Conservation (phyloP, 2,113 vertebrate species). For the Podarcis cretensis region DNA sequence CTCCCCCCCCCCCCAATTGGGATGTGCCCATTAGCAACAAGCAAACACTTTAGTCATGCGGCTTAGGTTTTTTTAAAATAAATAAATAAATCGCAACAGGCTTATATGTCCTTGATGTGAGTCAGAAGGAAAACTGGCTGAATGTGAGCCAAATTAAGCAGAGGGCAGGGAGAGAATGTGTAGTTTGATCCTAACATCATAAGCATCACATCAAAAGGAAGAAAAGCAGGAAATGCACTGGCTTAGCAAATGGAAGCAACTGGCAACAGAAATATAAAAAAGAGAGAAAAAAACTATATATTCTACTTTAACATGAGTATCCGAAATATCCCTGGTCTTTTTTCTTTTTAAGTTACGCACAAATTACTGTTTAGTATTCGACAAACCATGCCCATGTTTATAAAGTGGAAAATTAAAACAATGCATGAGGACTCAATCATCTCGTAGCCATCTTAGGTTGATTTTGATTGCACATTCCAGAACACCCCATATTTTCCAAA, state of each 20-base stretch:
- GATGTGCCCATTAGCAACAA: constrained; percentile 52
- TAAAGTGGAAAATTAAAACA: too few relatives aligned
- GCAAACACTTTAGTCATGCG: constrained; percentile 61
- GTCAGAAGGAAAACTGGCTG: constrained; percentile 44
- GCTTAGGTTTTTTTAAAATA: too few relatives aligned
- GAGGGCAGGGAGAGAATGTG: constrained; percentile 2
- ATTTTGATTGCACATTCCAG: too few relatives aligned
- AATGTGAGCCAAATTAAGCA: constrained; percentile 15
- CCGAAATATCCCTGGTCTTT: too few relatives aligned
- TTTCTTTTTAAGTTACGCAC: too few relatives aligned
- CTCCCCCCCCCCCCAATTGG: constrained; percentile 10
- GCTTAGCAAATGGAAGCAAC: constrained; percentile 7
- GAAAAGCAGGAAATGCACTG: not conserved
- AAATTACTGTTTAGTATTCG: too few relatives aligned
- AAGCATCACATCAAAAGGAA: constrained; percentile 1
- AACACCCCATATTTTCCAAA: too few relatives aligned
- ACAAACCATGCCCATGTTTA: too few relatives aligned
- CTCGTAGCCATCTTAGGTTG: too few relatives aligned
- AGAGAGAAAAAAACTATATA: too few relatives aligned
- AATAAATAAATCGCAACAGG: constrained; percentile 25
- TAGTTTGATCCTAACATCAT: constrained; percentile 18
- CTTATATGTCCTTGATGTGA: constrained; percentile 52
- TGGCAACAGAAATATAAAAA: not conserved
- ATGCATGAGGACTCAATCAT: too few relatives aligned
- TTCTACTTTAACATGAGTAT: too few relatives aligned